These are phyloP conservation scores for Andrena bucephala DNA, from an alignment of 2,888 invertebrate genomes.

Conservation along the genomic window DNA sequence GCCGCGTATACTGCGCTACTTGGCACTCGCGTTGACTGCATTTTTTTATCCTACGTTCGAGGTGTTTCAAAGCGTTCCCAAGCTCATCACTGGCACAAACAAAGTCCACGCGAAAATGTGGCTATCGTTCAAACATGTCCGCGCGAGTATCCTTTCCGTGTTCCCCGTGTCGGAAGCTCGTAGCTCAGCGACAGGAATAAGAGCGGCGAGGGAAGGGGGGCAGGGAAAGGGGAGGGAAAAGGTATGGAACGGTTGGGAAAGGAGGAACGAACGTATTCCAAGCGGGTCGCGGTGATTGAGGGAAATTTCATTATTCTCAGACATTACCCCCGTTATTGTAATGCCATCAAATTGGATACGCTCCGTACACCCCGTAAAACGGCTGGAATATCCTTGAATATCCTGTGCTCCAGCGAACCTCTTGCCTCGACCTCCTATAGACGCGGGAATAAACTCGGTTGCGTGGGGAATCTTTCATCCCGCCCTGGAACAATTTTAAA, in stretches of 20 bases:
- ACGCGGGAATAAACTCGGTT: slow-evolving; percentile 36
- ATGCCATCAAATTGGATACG: slow-evolving; percentile 84
- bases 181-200: slow-evolving; percentile 25
- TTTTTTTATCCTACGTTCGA: no score
- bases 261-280: slow-evolving; percentile 78
- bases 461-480: slow-evolving; percentile 47
- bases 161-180: slow-evolving; percentile 45
- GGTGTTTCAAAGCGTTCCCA: no score
- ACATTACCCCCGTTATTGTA: slow-evolving; percentile 84
- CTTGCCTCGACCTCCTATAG: slow-evolving; percentile 45
- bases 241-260: slow-evolving; percentile 42
- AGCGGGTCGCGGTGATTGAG: slow-evolving; percentile 82
- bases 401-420: slow-evolving; percentile 56
- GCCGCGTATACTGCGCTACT: no score
- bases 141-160: slow-evolving; percentile 16
- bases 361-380: slow-evolving; percentile 76
- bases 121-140: slow-evolving; percentile 35
- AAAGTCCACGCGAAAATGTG: slow-evolving; percentile 63
- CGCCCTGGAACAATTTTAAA: slow-evolving; percentile 24
- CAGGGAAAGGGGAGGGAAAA: slow-evolving; percentile 22
- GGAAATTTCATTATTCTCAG: slow-evolving; percentile 84
- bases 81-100: not conserved
- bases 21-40: no score
- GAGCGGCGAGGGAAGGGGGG: slow-evolving; percentile 27
- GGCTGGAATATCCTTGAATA: slow-evolving; percentile 67